Evolutionary conservation across 2,797 vertebrate genomes (phyloP), one percentile per base, ranked within the genome.

Genomic region (Cyclopterus lumpus): DNA sequence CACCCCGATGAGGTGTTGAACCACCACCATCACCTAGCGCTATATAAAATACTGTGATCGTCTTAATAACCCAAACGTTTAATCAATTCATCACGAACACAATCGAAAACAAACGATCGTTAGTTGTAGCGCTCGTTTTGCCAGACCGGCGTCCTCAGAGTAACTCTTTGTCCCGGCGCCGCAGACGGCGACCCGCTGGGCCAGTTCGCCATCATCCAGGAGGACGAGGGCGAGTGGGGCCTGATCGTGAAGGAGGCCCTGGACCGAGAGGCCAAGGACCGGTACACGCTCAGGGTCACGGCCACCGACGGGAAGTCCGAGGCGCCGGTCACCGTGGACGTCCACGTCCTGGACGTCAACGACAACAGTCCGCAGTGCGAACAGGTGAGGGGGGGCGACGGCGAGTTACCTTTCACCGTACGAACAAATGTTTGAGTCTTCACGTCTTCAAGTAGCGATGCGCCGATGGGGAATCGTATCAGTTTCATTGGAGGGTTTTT

Each of bases 241-340:
- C 85, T 99, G 85, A 95, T 95, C 67, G 93, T 96, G 1, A 97
- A 96, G 88, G 96, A 96, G 32, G 91, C 90, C 24, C 92, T 99
- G 89, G 96, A 99, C 91, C 94, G 98, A 60, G 98, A 99, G 92
- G 90, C 92, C 38, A 94, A 73, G 49, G 96, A 97, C 83, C 95
- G 95, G 73, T 96, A 98, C 82, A 86, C 90, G 12, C 95, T 99
- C 69, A 95, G 86, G 75, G 92, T 99, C 82, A 96, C 93, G 3
- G 97, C 97, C 28, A 99, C 97, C 0, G 98, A 99, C 34, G 98
- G 98, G 70, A 97, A 95, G 86, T 99, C 97, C 71, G 96, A 99
- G 89, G 94, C 95, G 46, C 93, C 94, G 0, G 94, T 96, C 0
- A 90, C 90, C 0, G 96, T 98, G 61, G 97, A 99, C 66, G 86